These are phyloP conservation scores for Ceyx cyanopectus DNA, from an alignment of 2,113 vertebrate species.

Conservation along the genomic window DNA sequence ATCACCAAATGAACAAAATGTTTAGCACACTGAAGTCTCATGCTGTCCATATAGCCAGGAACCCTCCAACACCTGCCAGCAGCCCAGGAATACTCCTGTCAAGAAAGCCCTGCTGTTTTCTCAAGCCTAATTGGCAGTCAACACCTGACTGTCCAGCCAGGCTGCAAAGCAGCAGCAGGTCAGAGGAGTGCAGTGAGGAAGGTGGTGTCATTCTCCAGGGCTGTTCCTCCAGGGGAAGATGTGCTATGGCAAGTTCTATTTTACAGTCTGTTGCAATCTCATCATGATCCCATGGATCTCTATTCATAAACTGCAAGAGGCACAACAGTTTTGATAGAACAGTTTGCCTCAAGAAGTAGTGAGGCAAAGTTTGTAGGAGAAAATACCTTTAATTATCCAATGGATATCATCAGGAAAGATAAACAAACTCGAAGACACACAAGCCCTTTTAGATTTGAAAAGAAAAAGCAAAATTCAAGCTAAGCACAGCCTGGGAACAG, in stretches of 20 bases:
- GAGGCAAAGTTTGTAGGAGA: background rate
- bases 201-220: background rate
- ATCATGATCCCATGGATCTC: background rate
- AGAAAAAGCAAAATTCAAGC: background rate
- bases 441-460: background rate
- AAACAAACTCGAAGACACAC: background rate
- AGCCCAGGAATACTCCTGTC: slow-evolving; percentile 1
- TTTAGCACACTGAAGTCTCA: background rate
- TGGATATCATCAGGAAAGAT: background rate
- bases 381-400: background rate
- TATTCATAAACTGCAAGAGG: background rate
- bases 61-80: background rate
- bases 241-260: background rate
- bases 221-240: background rate
- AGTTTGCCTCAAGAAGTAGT: background rate
- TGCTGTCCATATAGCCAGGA: background rate
- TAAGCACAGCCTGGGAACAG: background rate
- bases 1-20: background rate
- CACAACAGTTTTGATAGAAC: background rate
- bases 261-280: background rate
- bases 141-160: background rate
- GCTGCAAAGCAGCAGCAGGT: slow-evolving; percentile 12
- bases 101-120: slow-evolving; percentile 25
- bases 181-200: background rate
- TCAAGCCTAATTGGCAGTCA: slow-evolving; percentile 37